Evolutionary conservation across 2,113 vertebrate species (phyloP), one percentile per base, ranked within the genome.

Genomic region (Paradisaea rubra): DNA sequence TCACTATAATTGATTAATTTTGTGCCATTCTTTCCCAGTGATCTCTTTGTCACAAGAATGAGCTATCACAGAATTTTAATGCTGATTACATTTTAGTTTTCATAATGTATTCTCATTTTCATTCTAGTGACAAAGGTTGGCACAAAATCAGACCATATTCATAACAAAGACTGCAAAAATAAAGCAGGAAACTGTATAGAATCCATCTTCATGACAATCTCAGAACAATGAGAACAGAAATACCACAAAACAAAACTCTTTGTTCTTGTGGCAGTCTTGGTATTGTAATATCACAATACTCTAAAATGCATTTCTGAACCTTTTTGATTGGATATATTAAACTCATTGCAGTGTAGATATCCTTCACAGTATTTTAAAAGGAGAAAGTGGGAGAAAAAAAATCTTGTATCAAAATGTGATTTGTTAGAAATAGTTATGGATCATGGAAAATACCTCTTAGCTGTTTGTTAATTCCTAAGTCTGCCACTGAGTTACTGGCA

Each of bases 1-100:
- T 95, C 92, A 88, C 85, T 95, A 52, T 96, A 97, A 97, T 97
- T 96, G 95, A 97, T 97, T 95, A 96, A 94, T 97, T 96, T 96
- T 92, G 71, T 93, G 85, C 88, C 82, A 93, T 96, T 97, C 96
- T 96, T 86, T 97, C 28, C 76, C 66, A 85, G 79, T 94, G 93
- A 96, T 97, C 93, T 94, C 92, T 96, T 96, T 96, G 92, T 95
- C 91, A 84, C 73, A 92, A 89, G 91, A 97, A 96, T 88, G 85
- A 95, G 77, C 91, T 97, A 96, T 96, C 91, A 78, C 80, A 87
- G 93, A 95, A 96, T 96, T 95, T 94, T 94, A 95, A 97, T 94
- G 93, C 86, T 94, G 92, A 87, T 56, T 96, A 93, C 91, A 94
- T 90, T 96, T 92, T 96, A 89, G 91, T 94, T 96, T 94, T 94